A percentile compares a stretch with the other conserved stretches of the same genome.
Conservation (phyloP, 2,797 vertebrate genomes). For the Melanotaenia nigrans region DNA sequence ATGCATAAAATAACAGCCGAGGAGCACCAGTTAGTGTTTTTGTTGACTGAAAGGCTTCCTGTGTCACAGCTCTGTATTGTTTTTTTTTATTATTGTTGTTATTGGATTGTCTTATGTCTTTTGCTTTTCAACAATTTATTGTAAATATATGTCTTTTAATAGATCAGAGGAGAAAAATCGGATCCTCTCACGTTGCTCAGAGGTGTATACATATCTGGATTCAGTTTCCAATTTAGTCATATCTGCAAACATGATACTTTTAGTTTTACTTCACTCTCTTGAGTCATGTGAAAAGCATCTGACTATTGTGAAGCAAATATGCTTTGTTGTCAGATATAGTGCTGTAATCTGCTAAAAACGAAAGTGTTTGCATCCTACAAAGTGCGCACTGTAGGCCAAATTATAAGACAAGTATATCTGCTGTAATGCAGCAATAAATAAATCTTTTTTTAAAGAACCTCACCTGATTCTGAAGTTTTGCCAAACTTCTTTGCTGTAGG, state of each 20-base stretch:
- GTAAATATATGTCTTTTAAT: background rate
- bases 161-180: background rate
- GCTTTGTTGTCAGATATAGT: background rate
- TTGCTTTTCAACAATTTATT: background rate
- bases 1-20: background rate
- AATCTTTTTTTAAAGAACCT: background rate
- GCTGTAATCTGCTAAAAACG: background rate
- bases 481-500: background rate
- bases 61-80: background rate
- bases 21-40: background rate
- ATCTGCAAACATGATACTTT: conserved; percentile 15
- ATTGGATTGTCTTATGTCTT: background rate
- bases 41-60: background rate
- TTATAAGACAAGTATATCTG: conserved; percentile 1
- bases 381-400: background rate
- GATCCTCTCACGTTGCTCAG: conserved; percentile 23
- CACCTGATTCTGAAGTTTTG: background rate
- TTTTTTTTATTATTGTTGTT: background rate
- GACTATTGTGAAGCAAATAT: background rate
- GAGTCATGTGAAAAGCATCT: conserved; percentile 31
- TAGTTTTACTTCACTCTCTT: background rate
- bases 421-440: background rate
- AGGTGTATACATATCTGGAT: conserved; percentile 2
- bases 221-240: conserved; percentile 3
- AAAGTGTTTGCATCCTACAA: background rate